A percentile compares a stretch with the other conserved stretches of the same genome.
These are phyloP conservation scores for Microcebus murinus DNA, from an alignment of 2,113 vertebrate species.

Conservation along the genomic window DNA sequence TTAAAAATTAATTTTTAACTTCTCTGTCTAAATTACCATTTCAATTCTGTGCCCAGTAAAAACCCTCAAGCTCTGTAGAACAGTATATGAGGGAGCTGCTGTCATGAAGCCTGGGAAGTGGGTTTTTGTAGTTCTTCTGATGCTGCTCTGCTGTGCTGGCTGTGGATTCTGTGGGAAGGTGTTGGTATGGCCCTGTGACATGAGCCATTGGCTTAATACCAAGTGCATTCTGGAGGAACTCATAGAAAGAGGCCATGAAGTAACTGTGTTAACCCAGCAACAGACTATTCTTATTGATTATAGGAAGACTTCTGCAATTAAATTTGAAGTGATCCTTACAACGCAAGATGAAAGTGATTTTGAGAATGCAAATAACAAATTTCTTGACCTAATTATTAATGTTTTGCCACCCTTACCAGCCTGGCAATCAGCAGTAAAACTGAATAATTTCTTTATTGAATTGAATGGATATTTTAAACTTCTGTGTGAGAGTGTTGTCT, in stretches of 20 bases:
- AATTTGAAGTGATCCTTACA: conserved; percentile 78
- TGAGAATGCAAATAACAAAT: fast-evolving
- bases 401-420: conserved; percentile 17
- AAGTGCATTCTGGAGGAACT: conserved; percentile 83
- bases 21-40: neutral
- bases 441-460: conserved; percentile 72
- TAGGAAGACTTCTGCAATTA: conserved; percentile 61
- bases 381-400: neutral
- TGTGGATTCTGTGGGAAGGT: conserved; percentile 78
- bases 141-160: conserved; percentile 30
- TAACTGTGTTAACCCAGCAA: conserved; percentile 83
- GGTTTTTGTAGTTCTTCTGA: neutral
- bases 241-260: conserved; percentile 80
- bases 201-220: conserved; percentile 90
- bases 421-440: conserved; percentile 60
- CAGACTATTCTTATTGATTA: conserved; percentile 61
- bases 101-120: neutral
- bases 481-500: conserved; percentile 65
- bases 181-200: conserved; percentile 87
- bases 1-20: no score
- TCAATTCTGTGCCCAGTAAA: neutral
- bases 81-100: neutral
- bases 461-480: neutral
- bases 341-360: neutral
- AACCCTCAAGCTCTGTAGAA: neutral